Evolutionary conservation across 2,888 invertebrate species (phyloP).

Genomic region (Tribolium freemani): DNA sequence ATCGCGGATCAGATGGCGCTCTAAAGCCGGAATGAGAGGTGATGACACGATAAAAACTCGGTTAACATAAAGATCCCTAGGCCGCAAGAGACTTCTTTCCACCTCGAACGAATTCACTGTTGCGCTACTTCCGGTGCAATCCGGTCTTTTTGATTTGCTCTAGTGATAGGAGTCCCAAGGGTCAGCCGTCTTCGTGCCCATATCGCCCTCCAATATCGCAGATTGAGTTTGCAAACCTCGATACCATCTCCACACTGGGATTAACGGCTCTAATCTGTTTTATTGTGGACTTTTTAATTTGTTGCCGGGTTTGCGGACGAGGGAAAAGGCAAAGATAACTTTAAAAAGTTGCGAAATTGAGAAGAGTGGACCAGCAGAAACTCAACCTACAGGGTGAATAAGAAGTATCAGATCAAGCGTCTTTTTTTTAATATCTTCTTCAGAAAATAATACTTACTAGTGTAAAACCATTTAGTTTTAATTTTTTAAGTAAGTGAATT

Average conservation of each 20-base stretch:
- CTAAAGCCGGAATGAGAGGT: background rate
- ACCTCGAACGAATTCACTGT: constrained; percentile 36
- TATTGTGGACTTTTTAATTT: constrained; percentile 10
- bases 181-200: constrained; percentile 46
- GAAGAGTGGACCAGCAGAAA: too few relatives aligned
- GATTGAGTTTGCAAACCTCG: constrained; percentile 27
- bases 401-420: too few relatives aligned
- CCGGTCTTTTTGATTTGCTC: constrained; percentile 49
- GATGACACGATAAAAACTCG: constrained; percentile 23
- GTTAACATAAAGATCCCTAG: constrained; percentile 16
- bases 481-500: too few relatives aligned
- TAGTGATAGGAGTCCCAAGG: constrained; percentile 49
- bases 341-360: too few relatives aligned
- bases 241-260: constrained; percentile 18
- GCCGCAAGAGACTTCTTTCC: background rate
- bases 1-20: background rate
- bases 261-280: constrained; percentile 29
- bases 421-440: too few relatives aligned
- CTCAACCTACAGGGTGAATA: too few relatives aligned
- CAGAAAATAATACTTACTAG: too few relatives aligned
- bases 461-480: too few relatives aligned
- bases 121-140: constrained; percentile 47
- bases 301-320: background rate
- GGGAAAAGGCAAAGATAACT: too few relatives aligned
- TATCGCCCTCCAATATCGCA: constrained; percentile 30